These are phyloP conservation scores for Dione vanillae DNA, from an alignment of 2,888 invertebrate genomes.

Conservation along the genomic window DNA sequence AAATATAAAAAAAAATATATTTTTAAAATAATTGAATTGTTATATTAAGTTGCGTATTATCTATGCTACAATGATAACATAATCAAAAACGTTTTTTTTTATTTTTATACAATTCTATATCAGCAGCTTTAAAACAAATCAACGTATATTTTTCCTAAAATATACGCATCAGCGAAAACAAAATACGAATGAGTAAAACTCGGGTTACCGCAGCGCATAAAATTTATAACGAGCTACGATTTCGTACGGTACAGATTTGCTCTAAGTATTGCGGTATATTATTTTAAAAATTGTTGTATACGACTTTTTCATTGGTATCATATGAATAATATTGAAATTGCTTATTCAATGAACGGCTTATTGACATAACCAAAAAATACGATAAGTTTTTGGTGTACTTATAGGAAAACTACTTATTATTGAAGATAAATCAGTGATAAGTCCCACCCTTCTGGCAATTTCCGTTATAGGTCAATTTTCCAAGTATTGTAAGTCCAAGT, in stretches of 20 bases:
- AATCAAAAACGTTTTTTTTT: neutral
- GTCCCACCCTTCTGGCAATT: neutral
- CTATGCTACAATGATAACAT: no score
- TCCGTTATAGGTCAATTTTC: neutral
- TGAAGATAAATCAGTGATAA: neutral
- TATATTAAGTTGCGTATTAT: no score
- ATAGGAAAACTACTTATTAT: neutral
- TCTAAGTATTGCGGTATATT: neutral
- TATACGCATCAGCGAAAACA: slow-evolving; percentile 7
- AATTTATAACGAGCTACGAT: slow-evolving; percentile 21
- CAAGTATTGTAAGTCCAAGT: no score
- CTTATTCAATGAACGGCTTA: no score
- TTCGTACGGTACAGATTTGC: neutral
- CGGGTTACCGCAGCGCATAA: slow-evolving; percentile 6
- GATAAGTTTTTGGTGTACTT: no score
- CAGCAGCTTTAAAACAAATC: neutral
- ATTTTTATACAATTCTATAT: neutral
- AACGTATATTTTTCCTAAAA: slow-evolving; percentile 1
- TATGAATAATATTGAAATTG: no score
- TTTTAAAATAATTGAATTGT: no score
- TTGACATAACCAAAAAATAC: no score
- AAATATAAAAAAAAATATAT: no score
- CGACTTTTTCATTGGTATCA: no score
- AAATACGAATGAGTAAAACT: slow-evolving; percentile 3
- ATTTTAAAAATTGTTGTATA: no score